These are phyloP conservation scores for Drosophila ezoana DNA, from an alignment of 2,888 invertebrate genomes.

Conservation along the genomic window DNA sequence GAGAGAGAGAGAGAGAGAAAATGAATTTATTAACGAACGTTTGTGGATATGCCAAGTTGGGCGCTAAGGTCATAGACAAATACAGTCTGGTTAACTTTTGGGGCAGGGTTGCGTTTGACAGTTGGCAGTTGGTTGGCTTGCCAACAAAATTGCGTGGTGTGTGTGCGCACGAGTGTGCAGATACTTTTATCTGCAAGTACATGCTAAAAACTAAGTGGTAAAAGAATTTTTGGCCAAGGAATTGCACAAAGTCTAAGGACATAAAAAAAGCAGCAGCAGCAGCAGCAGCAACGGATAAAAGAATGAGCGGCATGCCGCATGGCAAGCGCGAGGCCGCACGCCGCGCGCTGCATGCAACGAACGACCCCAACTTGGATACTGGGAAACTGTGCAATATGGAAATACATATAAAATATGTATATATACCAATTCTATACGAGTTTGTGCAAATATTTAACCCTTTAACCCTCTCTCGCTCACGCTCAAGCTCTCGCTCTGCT, in stretches of 20 bases:
- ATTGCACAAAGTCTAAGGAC: constrained; percentile 33
- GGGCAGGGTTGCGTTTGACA: constrained; percentile 20
- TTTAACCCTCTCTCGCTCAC: constrained; percentile 3
- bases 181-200: constrained; percentile 59
- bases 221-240: constrained; percentile 47
- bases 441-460: constrained; percentile 44
- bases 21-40: constrained; percentile 7
- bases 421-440: constrained; percentile 23
- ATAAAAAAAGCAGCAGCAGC: constrained; percentile 18
- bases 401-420: constrained; percentile 37
- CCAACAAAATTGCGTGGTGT: constrained; percentile 29
- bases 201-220: constrained; percentile 68
- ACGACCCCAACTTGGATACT: constrained; percentile 19
- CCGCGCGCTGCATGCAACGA: constrained; percentile 28
- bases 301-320: constrained; percentile 19
- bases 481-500: not conserved
- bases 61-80: not conserved
- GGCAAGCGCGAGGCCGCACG: not conserved
- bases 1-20: not conserved
- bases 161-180: constrained; percentile 39
- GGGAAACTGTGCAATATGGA: constrained; percentile 52
- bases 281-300: constrained; percentile 8
- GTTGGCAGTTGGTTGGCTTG: constrained; percentile 29
- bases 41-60: constrained; percentile 11
- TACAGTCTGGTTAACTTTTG: not conserved